Evolutionary conservation across 2,113 vertebrate species (phyloP).

Genomic region (Arvicanthis niloticus): DNA sequence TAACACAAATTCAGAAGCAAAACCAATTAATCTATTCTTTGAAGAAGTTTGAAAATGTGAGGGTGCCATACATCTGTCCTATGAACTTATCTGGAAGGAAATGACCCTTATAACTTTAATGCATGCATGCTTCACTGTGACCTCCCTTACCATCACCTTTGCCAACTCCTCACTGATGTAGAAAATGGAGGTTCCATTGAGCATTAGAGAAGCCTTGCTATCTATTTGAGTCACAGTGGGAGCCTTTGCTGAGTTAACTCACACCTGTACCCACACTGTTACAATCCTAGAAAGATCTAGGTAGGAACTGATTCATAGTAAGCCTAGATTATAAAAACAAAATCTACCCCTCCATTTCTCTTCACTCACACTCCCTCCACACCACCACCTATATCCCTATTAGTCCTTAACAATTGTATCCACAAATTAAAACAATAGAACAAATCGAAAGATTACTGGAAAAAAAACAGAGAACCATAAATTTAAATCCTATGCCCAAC

Average conservation of each 20-base stretch:
- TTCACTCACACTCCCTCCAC: background rate
- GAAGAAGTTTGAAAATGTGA: constrained; percentile 46
- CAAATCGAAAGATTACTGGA: constrained; percentile 45
- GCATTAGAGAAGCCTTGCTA: constrained; percentile 15
- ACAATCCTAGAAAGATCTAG: constrained; percentile 52
- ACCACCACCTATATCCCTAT: background rate
- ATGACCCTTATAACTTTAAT: background rate
- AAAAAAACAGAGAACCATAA: background rate
- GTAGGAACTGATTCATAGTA: background rate
- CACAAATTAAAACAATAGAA: constrained; percentile 41
- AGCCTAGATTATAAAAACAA: background rate
- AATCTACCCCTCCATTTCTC: background rate
- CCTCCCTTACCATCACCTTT: background rate
- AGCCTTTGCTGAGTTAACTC: background rate
- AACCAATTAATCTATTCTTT: constrained; percentile 33
- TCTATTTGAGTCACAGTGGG: constrained; percentile 29
- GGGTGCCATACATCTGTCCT: background rate
- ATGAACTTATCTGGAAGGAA: constrained; percentile 41
- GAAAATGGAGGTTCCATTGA: constrained; percentile 14
- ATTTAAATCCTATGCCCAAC: constrained; percentile 38
- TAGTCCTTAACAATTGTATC: constrained; percentile 39
- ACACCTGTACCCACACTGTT: background rate
- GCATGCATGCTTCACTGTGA: background rate
- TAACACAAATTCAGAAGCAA: constrained; percentile 58
- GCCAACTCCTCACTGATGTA: background rate